These are phyloP conservation scores for Nemopilema nomurai DNA, from an alignment of 30 jellyfish, hydroid and myxozoan genomes.

Conservation along the genomic window DNA sequence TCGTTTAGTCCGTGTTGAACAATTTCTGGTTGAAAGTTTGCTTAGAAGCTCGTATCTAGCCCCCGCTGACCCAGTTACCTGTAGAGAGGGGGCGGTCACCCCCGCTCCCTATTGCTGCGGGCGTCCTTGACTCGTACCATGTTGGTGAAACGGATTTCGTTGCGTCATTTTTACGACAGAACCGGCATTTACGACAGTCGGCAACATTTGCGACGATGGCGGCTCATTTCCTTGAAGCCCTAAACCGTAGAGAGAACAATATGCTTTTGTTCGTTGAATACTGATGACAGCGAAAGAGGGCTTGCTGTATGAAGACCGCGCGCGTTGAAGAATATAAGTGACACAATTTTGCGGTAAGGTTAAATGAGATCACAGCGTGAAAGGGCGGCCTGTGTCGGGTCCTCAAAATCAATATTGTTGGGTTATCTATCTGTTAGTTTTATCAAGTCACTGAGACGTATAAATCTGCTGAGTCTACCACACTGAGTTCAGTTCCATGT, in stretches of 20 bases:
- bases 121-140: too few species aligned
- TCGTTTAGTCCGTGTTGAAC: neutral
- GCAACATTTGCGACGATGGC: neutral
- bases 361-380: slow-evolving; percentile 45
- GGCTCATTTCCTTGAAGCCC: neutral
- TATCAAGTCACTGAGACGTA: slow-evolving; percentile 23
- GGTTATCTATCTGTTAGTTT: slow-evolving; percentile 18
- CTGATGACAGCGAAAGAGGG: neutral
- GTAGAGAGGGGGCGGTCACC: neutral
- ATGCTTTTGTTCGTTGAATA: neutral
- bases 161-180: too few species aligned
- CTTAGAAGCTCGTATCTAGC: neutral
- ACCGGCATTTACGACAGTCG: neutral
- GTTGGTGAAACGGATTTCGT: too few species aligned
- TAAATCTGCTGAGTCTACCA: slow-evolving; percentile 18
- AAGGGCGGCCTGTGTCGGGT: slow-evolving; percentile 31
- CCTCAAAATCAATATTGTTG: slow-evolving; percentile 12
- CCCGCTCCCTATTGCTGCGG: too few species aligned
- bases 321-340: slow-evolving; percentile 4
- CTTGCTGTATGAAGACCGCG: neutral
- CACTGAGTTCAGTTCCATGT: neutral
- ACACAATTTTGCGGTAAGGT: slow-evolving; percentile 34
- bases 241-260: neutral
- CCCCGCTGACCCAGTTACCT: neutral
- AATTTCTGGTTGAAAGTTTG: neutral